Evolutionary conservation across 1,140 invertebrate species (phyloP), one percentile per base, ranked within the genome.

Genomic region (Heliconius congener): DNA sequence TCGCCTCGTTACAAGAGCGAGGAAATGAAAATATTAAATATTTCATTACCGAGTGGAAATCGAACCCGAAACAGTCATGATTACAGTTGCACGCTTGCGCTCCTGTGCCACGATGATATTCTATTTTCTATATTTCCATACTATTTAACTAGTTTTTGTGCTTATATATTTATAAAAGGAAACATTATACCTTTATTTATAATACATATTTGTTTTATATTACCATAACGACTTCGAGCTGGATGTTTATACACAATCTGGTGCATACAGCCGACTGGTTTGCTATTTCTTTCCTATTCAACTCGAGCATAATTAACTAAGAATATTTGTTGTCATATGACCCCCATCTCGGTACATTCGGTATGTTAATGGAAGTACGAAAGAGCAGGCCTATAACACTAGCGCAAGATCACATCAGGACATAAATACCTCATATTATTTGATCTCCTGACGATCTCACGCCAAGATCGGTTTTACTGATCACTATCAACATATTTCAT

Each of bases 341-440:
- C 75, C 76, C 55, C 52, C 50, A 70, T 57, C 30, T 19, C 46
- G 73, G 60, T 27, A n/a, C 23, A 37, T 66, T 23, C 16, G 72
- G 74, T 73, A 72, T 76, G 60, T 66, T 66, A 66, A 66, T 66
- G 27, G 60, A 66, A 57, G 55, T 57, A 57, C 9, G 9, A 60
- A 11, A 60, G 57, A 19, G 23, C 11, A 66, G 60, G 60, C 60
- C 60, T 66, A 66, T 66, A 66, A 66, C 76, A 50, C 39, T 78
- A 81, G 80, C 60, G 74, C 72, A 76, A 86, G 87, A 87, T 88
- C 84, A 75, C 83, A 88, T 88, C 87, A 79, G 30, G 37, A 76
- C 84, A 82, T 88, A 88, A 88, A 88, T 86, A 84, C 83, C 39
- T 81, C 80, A 85, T 87, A 88, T 88, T 87, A 88, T 88, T 87